These are phyloP conservation scores for Silurus aristotelis DNA, from an alignment of 2,797 vertebrate genomes.

Conservation along the genomic window DNA sequence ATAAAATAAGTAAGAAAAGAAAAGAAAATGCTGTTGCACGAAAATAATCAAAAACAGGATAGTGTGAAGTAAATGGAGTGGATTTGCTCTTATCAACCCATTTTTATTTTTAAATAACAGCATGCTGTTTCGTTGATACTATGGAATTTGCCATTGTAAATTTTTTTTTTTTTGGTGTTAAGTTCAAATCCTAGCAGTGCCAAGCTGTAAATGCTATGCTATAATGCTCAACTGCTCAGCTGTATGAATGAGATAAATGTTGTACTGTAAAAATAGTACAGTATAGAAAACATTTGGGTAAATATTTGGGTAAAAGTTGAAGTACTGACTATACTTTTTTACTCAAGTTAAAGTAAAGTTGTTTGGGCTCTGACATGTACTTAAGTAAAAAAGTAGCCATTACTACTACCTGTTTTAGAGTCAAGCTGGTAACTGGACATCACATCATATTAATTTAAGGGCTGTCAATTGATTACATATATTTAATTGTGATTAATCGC, in stretches of 20 bases:
- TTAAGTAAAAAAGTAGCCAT: no score
- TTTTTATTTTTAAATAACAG: background rate
- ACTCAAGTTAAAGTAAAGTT: no score
- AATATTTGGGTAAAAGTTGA: background rate
- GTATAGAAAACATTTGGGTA: background rate
- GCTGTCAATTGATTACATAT: no score
- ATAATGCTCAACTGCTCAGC: background rate
- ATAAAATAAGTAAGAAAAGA: background rate
- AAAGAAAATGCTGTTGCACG: background rate
- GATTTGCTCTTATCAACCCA: background rate
- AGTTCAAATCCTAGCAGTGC: no score
- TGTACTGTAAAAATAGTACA: no score
- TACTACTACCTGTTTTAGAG: no score
- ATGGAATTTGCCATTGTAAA: background rate
- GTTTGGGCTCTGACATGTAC: no score
- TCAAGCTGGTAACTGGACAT: no score
- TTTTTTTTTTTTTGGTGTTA: background rate
- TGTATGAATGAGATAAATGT: background rate
- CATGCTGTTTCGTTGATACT: background rate
- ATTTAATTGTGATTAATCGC: no score
- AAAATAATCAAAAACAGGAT: background rate
- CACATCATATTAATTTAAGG: no score
- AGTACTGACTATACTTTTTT: no score
- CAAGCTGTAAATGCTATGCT: background rate
- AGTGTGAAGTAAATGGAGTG: background rate